These are phyloP conservation scores for Lepetodrilus schrolli DNA, from an alignment of 2,888 invertebrate species.

Conservation along the genomic window DNA sequence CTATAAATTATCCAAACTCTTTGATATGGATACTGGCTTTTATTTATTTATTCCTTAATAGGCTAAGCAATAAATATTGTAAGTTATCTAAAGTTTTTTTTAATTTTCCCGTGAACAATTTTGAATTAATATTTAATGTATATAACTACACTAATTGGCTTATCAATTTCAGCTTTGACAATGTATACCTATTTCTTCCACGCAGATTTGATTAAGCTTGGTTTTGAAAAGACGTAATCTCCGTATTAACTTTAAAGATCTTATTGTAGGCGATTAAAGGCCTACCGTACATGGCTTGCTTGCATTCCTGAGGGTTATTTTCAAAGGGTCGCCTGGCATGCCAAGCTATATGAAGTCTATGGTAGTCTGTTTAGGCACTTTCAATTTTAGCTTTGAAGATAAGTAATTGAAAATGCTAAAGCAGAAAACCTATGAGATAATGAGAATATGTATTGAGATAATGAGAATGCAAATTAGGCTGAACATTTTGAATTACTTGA, in stretches of 20 bases:
- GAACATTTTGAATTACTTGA: too few species aligned
- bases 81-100: too few species aligned
- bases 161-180: slow-evolving; percentile 17
- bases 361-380: too few species aligned
- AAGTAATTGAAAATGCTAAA: not conserved
- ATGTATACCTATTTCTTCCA: not conserved
- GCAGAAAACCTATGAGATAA: not conserved
- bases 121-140: slow-evolving; percentile 4
- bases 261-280: not conserved
- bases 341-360: too few species aligned
- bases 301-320: not conserved
- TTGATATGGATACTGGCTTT: not conserved
- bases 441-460: not conserved
- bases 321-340: slow-evolving; percentile 1
- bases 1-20: not conserved
- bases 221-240: not conserved
- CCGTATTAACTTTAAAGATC: not conserved
- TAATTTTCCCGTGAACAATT: not conserved
- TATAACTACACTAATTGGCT: not conserved
- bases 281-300: not conserved
- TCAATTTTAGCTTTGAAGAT: not conserved
- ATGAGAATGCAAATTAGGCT: too few species aligned
- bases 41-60: slow-evolving; percentile 8
- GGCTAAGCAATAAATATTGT: not conserved
- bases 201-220: slow-evolving; percentile 1